Conservation (phyloP, 2,113 vertebrate species). For the Psephotus haematonotus region DNA sequence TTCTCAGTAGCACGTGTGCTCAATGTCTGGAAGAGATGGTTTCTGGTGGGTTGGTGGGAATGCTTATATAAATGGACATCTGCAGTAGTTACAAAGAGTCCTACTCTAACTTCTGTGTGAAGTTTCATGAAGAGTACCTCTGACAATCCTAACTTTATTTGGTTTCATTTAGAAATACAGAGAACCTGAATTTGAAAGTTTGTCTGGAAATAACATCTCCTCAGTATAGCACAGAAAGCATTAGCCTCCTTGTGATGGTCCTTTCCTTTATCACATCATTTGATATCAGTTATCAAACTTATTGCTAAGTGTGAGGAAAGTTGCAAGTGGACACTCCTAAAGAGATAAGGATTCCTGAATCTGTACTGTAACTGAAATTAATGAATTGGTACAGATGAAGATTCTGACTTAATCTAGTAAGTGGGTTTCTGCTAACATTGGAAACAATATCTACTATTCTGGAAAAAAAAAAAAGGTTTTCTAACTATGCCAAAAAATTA, state of each 20-base stretch:
- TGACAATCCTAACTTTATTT: neutral
- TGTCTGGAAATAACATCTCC: neutral
- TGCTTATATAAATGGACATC: neutral
- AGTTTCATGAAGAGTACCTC: neutral
- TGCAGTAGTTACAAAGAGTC: neutral
- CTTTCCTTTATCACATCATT: neutral
- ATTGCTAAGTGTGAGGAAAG: neutral
- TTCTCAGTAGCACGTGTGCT: neutral
- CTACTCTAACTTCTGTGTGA: neutral
- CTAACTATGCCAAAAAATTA: neutral
- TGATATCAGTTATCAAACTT: neutral
- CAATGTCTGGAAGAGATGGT: neutral
- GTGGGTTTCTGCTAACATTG: neutral
- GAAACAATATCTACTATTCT: neutral
- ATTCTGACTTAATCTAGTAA: neutral
- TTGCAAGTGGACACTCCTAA: neutral
- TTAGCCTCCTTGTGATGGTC: neutral
- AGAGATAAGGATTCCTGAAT: neutral
- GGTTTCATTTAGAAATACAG: neutral
- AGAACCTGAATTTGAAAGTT: neutral
- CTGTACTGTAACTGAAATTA: neutral
- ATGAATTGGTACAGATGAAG: neutral
- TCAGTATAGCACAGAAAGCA: neutral
- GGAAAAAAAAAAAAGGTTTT: neutral
- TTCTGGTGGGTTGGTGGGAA: neutral